phyloP scores from a whole-genome alignment of 2,797 vertebrate genomes.

The Distichodus sexfasciatus region DNA sequence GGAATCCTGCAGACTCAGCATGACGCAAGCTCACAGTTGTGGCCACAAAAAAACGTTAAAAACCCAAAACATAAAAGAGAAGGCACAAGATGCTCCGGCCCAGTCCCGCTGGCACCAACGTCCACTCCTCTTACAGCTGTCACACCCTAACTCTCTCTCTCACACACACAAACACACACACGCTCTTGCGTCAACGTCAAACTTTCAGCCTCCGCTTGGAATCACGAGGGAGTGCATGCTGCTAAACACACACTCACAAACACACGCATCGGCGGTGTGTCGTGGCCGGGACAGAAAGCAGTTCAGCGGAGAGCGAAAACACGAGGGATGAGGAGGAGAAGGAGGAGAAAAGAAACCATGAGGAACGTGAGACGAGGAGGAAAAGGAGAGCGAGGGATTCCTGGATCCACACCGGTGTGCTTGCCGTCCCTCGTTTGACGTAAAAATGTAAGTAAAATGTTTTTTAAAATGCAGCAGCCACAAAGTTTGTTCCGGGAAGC shows the following conservation, averaged over 20 bases:
- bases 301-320: constrained; percentile 8
- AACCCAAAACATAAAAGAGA: background rate
- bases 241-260: background rate
- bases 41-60: constrained; percentile 10
- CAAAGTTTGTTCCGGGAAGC: constrained; percentile 59
- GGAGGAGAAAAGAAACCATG: background rate
- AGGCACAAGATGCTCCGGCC: constrained; percentile 41
- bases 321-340: background rate
- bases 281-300: background rate
- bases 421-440: background rate
- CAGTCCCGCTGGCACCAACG: constrained; percentile 29
- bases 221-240: constrained; percentile 28
- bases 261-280: constrained; percentile 29
- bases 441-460: no score
- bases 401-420: constrained; percentile 56
- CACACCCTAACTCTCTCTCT: no score
- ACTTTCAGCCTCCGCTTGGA: constrained; percentile 37
- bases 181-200: constrained; percentile 23
- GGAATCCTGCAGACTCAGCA: constrained; percentile 97
- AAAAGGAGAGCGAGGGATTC: constrained; percentile 55
- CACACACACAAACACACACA: constrained; percentile 13
- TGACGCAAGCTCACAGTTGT: constrained; percentile 62
- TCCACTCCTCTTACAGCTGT: background rate
- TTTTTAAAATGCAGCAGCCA: constrained; percentile 6
- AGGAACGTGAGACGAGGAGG: constrained; percentile 8